Evolutionary conservation across 2,797 vertebrate genomes (phyloP), one percentile per base, ranked within the genome.

Genomic region (Thamnophis elegans): DNA sequence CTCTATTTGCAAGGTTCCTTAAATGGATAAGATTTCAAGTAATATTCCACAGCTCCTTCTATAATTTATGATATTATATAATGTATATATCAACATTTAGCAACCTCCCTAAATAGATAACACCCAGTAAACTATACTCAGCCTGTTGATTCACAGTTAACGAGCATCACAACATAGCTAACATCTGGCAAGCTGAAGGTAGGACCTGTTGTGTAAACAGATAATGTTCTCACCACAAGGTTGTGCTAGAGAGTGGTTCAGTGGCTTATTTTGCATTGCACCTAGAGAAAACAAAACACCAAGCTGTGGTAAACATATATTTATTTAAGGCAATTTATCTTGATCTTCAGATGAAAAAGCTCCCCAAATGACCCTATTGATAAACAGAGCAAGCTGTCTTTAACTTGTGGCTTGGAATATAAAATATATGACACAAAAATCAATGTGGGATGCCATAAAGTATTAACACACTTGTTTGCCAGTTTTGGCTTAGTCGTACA

Each of bases 1-100:
- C 92, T 95, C 94, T 82, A 90, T 92, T 93, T 92, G 0, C 95
- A 96, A 95, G 95, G 85, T 93, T 92, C 93, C 91, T 65, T 32
- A 89, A 91, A 91, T 95, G 93, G 62, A 25, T 68, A 73, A 94
- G 93, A 87, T 94, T 91, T 95, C 91, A 94, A 89, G 85, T 18
- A 91, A 73, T 94, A 47, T 95, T 95, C 89, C 90, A 91, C 42
- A 59, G 58, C 88, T 88, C 89, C 88, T 95, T 91, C 93, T 93
- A 14, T 82, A 93, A 93, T 90, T 92, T 88, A 0, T 87, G 91
- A 53, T 91, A 91, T 73, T 94, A 58, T 55, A 47, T 91, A 78
- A 88, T 91, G 28, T 85, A 93, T 89, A 42, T 90, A 88, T 88
- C 42, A 82, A 91, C 47, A 91, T 62, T 82, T 85, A 56, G 25